Base-by-base conservation (phyloP, 2,797 vertebrate species). In the Neosalanx taihuensis region DNA sequence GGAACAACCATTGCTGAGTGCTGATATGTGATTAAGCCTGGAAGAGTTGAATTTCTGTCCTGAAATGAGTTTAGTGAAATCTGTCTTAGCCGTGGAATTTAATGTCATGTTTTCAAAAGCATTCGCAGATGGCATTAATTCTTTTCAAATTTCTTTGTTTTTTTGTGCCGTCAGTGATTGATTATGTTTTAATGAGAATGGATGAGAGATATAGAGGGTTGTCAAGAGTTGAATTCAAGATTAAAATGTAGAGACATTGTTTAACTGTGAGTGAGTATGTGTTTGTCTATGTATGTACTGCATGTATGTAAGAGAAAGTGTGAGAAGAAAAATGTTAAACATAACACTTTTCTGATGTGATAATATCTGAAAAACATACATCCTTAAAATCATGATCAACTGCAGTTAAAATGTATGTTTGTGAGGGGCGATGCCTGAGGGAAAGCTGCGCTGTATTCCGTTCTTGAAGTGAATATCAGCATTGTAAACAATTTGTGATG, bases 11-110 rank as follows among this genome's bases (percentile, higher is more conserved):
- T 81, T 69, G 76, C 71, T 75, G 75, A 83, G 72, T 79, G 75
- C 46, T 69, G 74, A 84, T 82, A 78, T 83, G 84, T 82, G 84
- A 87, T 83, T 85, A 79, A 85, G 76, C 70, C 20, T 57, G 65
- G 76, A 79, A 75, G 31, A 74, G 77, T 69, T 79, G 69, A 70
- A 86, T 88, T 82, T 85, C 83, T 79, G 61, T 75, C 74, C 62
- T 57, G 72, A 76, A 88, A 81, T 76, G 3, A 85, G 71, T 83
- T 83, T 84, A 65, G 69, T 67, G 71, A 70, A 84, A 82, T 73
- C 67, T 69, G 69, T 76, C 75, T 66, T 49, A 41, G 70, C 74
- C 29, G 49, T 77, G 78, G 70, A 72, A 77, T 76, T 83, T 53
- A 56, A 46, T 6, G 53, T 65, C 41, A 37, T 69, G 20, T 33